Base-by-base conservation (phyloP, 92 coral and sea anemone genomes). In the Paragorgia papillata region DNA sequence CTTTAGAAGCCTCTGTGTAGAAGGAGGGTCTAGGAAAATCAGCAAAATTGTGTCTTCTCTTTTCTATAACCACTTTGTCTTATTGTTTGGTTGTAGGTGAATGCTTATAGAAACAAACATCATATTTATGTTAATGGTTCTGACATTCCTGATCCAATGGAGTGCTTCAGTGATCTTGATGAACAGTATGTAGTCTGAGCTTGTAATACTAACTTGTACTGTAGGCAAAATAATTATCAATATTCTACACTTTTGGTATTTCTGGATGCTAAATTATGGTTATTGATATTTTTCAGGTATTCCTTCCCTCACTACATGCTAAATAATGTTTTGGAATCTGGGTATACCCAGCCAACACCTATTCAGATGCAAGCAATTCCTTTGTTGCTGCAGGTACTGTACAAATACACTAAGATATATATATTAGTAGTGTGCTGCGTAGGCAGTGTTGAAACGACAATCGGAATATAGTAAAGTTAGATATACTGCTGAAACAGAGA, bases 351-450 rank as follows among this genome's bases (percentile, higher is more conserved):
- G 12, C 97, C 97, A 20, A 93, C 97, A 10, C 82, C 97, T 17
- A 77, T 93, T 59, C 97, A 93, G 76, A 93, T 93, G 97, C 97
- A 93, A 66, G 91, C 91, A 17, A 76, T 90, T 71, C 97, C 97
- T 33, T 84, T 93, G 21, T 85, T 93, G 89, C 22, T 90, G 9
- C 90, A 90, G 84, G 97, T 93, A n/a, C 51, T 69, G 94, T 7
- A 46, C 5, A 37, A 37, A 37, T 9, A 9, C 9, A 37, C 43
- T n/a, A n/a, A n/a, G n/a, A n/a, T n/a, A n/a, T n/a, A n/a, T n/a
- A n/a, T n/a, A n/a, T n/a, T n/a, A n/a, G n/a, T n/a, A n/a, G n/a
- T n/a, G n/a, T n/a, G n/a, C n/a, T n/a, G n/a, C n/a, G n/a, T n/a
- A n/a, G n/a, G n/a, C n/a, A n/a, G n/a, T n/a, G n/a, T n/a, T n/a